These are phyloP conservation scores for Centrocercus urophasianus DNA, from an alignment of 2,113 vertebrate genomes.

Conservation along the genomic window DNA sequence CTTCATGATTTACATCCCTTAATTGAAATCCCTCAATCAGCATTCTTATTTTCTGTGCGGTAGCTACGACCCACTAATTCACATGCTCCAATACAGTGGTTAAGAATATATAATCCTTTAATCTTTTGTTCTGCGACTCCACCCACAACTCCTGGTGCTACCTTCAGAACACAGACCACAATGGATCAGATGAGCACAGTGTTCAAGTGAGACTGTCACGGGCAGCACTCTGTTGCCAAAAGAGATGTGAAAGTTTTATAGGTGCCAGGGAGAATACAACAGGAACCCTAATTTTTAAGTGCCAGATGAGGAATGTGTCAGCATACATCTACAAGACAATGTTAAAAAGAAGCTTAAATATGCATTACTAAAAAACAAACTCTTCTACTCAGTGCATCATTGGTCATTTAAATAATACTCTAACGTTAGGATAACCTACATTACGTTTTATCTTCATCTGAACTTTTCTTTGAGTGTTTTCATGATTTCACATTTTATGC, in stretches of 20 bases:
- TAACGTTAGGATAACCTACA: not conserved
- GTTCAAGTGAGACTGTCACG: not conserved
- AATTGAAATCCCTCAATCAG: constrained; percentile 5
- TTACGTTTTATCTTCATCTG: not conserved
- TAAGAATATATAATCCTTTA: constrained; percentile 48
- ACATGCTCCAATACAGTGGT: not conserved
- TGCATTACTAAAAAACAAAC: not conserved
- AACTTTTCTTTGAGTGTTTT: not conserved
- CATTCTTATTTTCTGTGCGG: not conserved
- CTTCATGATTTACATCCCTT: constrained; percentile 40
- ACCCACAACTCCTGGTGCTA: not conserved
- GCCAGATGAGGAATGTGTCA: not conserved
- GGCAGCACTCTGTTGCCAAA: not conserved
- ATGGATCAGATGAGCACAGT: not conserved
- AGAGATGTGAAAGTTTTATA: not conserved
- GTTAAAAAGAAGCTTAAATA: not conserved
- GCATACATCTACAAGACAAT: not conserved
- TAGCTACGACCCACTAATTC: constrained; percentile 15
- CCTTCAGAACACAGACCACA: not conserved
- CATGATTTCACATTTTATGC: not conserved
- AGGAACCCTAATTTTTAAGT: not conserved
- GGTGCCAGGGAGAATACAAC: not conserved
- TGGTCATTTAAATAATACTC: not conserved
- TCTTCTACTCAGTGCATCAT: not conserved
- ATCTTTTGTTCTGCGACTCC: constrained; percentile 33